Conservation (phyloP, 2,888 invertebrate genomes). For the Drosophila falleni region DNA sequence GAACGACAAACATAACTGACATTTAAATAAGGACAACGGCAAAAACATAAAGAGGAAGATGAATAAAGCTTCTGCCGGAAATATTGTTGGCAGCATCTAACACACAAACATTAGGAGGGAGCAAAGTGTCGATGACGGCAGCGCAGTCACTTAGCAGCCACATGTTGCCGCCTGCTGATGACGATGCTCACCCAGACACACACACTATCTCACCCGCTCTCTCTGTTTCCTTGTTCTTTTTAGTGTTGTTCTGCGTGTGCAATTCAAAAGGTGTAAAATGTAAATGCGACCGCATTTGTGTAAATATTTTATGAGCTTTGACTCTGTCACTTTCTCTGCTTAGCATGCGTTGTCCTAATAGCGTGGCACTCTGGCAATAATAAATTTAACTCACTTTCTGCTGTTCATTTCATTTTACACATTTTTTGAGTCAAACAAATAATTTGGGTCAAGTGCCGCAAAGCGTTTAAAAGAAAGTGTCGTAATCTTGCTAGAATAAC, state of each 20-base stretch:
- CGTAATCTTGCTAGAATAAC: constrained; percentile 12
- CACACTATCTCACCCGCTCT: neutral
- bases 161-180: constrained; percentile 61
- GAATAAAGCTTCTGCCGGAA: constrained; percentile 47
- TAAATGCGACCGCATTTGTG: constrained; percentile 66
- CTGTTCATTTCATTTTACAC: constrained; percentile 2
- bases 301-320: constrained; percentile 43
- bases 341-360: constrained; percentile 48
- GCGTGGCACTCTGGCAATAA: constrained; percentile 36
- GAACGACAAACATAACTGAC: constrained; percentile 65
- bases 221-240: neutral
- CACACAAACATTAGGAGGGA: constrained; percentile 10
- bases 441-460: constrained; percentile 45
- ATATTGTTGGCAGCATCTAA: constrained; percentile 35
- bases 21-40: constrained; percentile 60
- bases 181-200: neutral
- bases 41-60: constrained; percentile 17
- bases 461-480: neutral
- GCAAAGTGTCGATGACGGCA: constrained; percentile 31
- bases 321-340: constrained; percentile 14
- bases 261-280: constrained; percentile 72
- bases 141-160: constrained; percentile 50
- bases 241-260: constrained; percentile 25
- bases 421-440: constrained; percentile 10
- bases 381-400: constrained; percentile 30